Evolutionary conservation across 2,797 vertebrate species (phyloP).

Genomic region (Enoplosus armatus): DNA sequence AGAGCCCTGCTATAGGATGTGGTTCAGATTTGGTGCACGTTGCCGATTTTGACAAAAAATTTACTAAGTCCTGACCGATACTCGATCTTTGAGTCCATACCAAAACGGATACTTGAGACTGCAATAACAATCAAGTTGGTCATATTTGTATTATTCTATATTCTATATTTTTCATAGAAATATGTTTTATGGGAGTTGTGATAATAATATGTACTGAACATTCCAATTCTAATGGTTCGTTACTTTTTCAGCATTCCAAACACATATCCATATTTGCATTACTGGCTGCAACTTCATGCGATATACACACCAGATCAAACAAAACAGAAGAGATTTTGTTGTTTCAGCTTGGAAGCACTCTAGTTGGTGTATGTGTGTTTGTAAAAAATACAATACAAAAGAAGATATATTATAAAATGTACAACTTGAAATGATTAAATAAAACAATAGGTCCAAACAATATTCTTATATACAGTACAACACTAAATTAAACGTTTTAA

Average conservation of each 20-base stretch:
- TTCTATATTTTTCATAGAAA: no score
- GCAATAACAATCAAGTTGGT: not conserved
- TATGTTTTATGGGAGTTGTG: not conserved
- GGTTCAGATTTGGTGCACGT: slow-evolving; percentile 30
- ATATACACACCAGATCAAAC: not conserved
- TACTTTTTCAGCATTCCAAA: not conserved
- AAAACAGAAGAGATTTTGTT: not conserved
- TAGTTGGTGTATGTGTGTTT: not conserved
- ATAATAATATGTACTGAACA: not conserved
- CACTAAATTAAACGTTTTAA: not conserved
- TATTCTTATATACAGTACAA: not conserved
- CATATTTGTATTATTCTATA: not conserved
- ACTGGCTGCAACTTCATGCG: not conserved
- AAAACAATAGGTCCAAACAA: not conserved
- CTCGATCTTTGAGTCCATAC: not conserved
- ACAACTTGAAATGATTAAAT: not conserved
- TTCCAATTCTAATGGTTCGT: no score
- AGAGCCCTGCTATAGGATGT: slow-evolving; percentile 9
- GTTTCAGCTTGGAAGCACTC: slow-evolving; percentile 2
- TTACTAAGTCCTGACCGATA: not conserved
- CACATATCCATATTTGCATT: not conserved
- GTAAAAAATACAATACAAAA: not conserved
- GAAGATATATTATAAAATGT: no score
- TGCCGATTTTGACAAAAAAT: not conserved
- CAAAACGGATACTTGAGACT: not conserved